Evolutionary conservation across 2,113 vertebrate species (phyloP), one percentile per base, ranked within the genome.

Genomic region (Aplodontia rufa): DNA sequence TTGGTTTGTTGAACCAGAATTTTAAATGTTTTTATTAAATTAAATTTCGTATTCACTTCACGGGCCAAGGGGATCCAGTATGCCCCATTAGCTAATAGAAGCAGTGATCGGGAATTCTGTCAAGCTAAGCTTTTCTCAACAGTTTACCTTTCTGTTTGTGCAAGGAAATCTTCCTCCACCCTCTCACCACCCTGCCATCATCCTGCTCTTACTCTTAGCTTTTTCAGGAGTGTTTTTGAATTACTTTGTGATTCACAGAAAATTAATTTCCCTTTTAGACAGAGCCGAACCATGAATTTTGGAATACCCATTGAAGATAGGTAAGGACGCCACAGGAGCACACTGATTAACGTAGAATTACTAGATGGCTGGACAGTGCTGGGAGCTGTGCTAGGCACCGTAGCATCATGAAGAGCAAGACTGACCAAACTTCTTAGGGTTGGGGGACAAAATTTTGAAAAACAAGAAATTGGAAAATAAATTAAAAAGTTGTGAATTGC

Each of bases 241-340:
- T 74, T 47, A 24, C 85, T 62, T 72, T 66, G 32, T 68, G 28
- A 94, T 53, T 93, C 6, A 74, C 9, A 78, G 71, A 96, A 94
- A 47, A 42, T 32, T 26, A 37, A 9, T 88, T 92, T 93, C 20
- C 51, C 13, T 78, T 93, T 90, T 66, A 51, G 53, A 76, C 90
- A 80, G 3, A 45, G 30, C 5, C 28, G 19, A 87, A 58, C 42
- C 49, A 82, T 86, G 40, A 84, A 55, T 68, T 71, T 76, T 11
- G 58, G 51, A 16, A 60, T 64, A 75, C 6, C 13, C 45, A 71
- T 60, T 90, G 51, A 82, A 86, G 47, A 72, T 47, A 66, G 1
- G 35, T 62, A 24, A 60, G 37, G 42, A 81, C 76, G 19, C 26
- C 51, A 7, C 49, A 60, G 74, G 32, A 60, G 17, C 26, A 14